phyloP scores from a whole-genome alignment of 2,113 vertebrate species.

The Oryzias celebensis region DNA sequence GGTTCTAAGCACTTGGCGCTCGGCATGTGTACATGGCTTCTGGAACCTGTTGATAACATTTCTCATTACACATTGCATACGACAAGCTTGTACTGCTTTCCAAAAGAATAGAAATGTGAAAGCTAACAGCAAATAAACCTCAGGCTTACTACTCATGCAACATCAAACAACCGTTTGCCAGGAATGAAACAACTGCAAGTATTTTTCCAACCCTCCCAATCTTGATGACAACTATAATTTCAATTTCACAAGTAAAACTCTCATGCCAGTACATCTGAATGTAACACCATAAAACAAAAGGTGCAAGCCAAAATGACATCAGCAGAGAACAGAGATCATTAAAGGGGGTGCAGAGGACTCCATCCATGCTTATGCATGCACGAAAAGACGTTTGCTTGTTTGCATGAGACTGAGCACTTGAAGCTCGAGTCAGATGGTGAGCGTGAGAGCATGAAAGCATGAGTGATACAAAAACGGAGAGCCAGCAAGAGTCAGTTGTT shows the following conservation, averaged over 20 bases:
- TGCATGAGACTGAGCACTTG: constrained; percentile 51
- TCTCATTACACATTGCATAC: constrained; percentile 36
- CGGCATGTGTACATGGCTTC: constrained; percentile 42
- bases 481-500: constrained; percentile 23
- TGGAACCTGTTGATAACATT: constrained; percentile 52
- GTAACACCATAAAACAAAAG: constrained; percentile 55
- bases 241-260: constrained; percentile 63
- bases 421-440: constrained; percentile 54
- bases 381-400: constrained; percentile 52
- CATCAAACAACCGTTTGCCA: constrained; percentile 60
- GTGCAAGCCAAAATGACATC: constrained; percentile 77
- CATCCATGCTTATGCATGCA: constrained; percentile 42
- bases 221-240: constrained; percentile 68
- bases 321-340: constrained; percentile 50
- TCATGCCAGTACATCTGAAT: constrained; percentile 45
- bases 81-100: constrained; percentile 41
- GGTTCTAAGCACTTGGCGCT: constrained; percentile 32
- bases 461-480: constrained; percentile 33
- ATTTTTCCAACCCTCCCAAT: constrained; percentile 39
- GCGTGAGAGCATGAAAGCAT: constrained; percentile 42
- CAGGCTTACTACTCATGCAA: constrained; percentile 66
- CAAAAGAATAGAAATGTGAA: constrained; percentile 42
- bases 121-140: constrained; percentile 63
- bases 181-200: constrained; percentile 62
- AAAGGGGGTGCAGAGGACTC: constrained; percentile 22